These are phyloP conservation scores for Hystrix cristata DNA, from an alignment of 2,113 vertebrate genomes.

Conservation along the genomic window DNA sequence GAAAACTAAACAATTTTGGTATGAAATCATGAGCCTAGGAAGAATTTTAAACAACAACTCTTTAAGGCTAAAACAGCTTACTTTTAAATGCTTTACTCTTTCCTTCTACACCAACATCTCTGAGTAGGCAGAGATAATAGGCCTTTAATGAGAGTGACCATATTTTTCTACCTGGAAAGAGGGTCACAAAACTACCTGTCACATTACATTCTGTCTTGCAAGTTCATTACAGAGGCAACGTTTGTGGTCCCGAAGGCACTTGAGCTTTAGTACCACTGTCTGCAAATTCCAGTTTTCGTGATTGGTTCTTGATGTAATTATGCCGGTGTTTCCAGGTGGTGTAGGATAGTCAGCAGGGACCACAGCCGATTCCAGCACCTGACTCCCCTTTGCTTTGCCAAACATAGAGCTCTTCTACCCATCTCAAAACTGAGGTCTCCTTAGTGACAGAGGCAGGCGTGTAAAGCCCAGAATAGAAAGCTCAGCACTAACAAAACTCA, in stretches of 20 bases:
- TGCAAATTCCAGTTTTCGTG: neutral
- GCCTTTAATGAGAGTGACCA: neutral
- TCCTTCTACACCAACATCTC: neutral
- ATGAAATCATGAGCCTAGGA: neutral
- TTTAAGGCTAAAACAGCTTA: neutral
- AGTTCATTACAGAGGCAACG: neutral
- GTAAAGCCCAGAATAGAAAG: neutral
- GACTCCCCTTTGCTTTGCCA: neutral
- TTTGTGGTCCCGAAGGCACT: neutral
- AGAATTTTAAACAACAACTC: conserved; percentile 3
- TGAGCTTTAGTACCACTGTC: neutral
- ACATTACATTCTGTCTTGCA: neutral
- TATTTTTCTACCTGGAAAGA: neutral
- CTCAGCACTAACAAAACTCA: neutral
- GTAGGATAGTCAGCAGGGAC: neutral
- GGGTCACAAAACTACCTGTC: neutral
- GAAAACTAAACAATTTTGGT: conserved; percentile 22
- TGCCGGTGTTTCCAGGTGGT: neutral
- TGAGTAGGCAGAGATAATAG: neutral
- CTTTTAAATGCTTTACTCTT: neutral
- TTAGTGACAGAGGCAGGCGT: neutral
- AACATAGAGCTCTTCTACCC: neutral
- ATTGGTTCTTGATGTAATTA: neutral
- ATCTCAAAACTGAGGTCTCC: neutral
- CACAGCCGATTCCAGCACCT: neutral